Evolutionary conservation across 2,113 vertebrate species (phyloP).

Genomic region (Centrocercus urophasianus): DNA sequence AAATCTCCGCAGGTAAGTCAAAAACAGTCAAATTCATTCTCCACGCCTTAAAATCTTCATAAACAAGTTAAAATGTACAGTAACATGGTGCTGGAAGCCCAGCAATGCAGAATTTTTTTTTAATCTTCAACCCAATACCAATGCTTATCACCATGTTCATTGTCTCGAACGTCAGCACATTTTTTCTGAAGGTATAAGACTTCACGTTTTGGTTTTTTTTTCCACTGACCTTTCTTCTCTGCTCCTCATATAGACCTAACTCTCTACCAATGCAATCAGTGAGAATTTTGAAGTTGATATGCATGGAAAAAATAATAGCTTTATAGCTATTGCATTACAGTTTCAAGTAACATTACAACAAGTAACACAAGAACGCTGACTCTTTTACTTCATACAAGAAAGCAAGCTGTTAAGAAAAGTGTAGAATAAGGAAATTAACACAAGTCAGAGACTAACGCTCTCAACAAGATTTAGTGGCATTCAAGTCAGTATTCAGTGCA

Average conservation of each 20-base stretch:
- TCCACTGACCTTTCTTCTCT: not conserved
- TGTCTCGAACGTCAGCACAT: not conserved
- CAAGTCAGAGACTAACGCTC: not conserved
- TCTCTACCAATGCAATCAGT: not conserved
- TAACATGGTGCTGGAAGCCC: not conserved
- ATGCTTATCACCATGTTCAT: not conserved
- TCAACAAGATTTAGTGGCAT: not conserved
- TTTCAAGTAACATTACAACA: not conserved
- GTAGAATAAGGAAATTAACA: not conserved
- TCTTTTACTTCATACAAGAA: not conserved
- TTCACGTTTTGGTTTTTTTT: not conserved
- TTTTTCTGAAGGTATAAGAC: not conserved
- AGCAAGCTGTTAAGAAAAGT: conserved; percentile 4
- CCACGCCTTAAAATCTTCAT: not conserved
- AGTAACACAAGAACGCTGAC: not conserved
- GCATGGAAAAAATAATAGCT: not conserved
- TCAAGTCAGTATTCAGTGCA: not conserved
- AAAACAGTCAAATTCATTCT: not conserved
- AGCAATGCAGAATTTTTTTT: not conserved
- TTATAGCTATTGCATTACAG: not conserved
- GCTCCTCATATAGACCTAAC: not conserved
- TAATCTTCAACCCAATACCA: not conserved
- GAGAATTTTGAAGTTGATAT: not conserved
- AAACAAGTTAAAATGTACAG: not conserved
- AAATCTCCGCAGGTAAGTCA: not conserved